Percentiles rank a stretch among this genome's conserved stretches.
Evolutionary conservation across 2,888 invertebrate genomes (phyloP).

Genomic region (Tricholauxania praeusta): DNA sequence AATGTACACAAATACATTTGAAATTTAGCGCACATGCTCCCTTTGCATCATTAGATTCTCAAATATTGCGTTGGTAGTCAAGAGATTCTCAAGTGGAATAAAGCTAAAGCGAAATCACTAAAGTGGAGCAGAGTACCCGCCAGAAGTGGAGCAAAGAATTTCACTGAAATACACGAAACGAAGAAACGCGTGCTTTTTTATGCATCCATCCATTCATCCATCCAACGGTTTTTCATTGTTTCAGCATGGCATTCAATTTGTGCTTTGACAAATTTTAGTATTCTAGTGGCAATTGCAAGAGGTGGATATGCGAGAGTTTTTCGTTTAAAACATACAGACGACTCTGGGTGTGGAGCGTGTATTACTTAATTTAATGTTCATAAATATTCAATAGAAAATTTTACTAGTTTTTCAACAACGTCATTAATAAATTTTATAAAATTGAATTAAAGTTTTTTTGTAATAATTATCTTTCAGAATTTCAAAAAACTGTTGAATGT

Average conservation of each 20-base stretch:
- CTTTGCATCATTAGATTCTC: slow-evolving; percentile 36
- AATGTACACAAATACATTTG: slow-evolving; percentile 32
- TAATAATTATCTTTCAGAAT: too few species aligned
- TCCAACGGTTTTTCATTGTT: too few species aligned
- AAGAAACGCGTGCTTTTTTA: not conserved
- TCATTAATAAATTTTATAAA: too few species aligned
- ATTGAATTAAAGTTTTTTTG: too few species aligned
- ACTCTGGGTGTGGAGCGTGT: too few species aligned
- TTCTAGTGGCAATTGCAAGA: not conserved
- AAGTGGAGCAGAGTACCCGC: not conserved
- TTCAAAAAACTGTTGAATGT: too few species aligned
- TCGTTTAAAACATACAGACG: too few species aligned
- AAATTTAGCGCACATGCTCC: slow-evolving; percentile 44
- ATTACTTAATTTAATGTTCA: too few species aligned
- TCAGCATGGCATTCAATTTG: slow-evolving; percentile 1
- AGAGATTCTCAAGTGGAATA: slow-evolving; percentile 3
- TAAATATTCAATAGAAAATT: too few species aligned
- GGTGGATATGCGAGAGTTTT: not conserved
- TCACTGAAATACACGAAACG: not conserved
- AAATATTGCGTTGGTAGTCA: slow-evolving; percentile 13
- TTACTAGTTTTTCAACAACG: too few species aligned
- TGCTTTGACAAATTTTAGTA: slow-evolving; percentile 24
- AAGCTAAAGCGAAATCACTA: not conserved
- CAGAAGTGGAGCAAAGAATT: not conserved
- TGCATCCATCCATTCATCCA: not conserved